phyloP scores from a whole-genome alignment of 2,797 vertebrate genomes.

The Coendou prehensilis region DNA sequence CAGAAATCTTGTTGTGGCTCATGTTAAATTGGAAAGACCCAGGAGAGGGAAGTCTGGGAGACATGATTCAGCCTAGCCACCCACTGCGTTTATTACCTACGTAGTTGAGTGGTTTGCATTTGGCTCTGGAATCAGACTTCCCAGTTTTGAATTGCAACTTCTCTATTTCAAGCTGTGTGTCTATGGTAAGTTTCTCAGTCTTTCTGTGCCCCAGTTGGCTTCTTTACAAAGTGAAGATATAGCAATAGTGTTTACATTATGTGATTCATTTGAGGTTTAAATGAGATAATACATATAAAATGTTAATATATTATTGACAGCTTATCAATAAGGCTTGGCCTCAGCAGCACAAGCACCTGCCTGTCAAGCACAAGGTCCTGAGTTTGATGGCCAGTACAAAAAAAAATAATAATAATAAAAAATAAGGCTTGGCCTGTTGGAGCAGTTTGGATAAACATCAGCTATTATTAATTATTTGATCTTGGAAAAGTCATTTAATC shows the following conservation, averaged over 20 bases:
- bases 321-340: constrained; percentile 11
- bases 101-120: background rate
- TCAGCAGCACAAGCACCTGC: no score
- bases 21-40: background rate
- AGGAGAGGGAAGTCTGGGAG: constrained; percentile 19
- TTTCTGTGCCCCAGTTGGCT: constrained; percentile 28
- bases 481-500: constrained; percentile 17
- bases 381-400: no score
- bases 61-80: background rate
- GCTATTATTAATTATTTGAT: background rate
- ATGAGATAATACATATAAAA: background rate
- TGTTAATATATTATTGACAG: background rate
- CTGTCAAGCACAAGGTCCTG: no score
- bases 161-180: constrained; percentile 33
- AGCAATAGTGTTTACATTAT: background rate
- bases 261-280: constrained; percentile 3
- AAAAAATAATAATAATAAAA: no score
- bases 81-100: background rate
- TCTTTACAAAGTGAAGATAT: constrained; percentile 36
- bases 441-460: constrained; percentile 44
- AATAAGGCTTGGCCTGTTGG: background rate
- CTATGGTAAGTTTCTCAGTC: background rate
- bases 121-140: background rate
- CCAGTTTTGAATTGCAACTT: background rate
- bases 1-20: background rate